These are phyloP conservation scores for Oncorhynchus masou DNA, from an alignment of 2,113 vertebrate species.

Conservation along the genomic window DNA sequence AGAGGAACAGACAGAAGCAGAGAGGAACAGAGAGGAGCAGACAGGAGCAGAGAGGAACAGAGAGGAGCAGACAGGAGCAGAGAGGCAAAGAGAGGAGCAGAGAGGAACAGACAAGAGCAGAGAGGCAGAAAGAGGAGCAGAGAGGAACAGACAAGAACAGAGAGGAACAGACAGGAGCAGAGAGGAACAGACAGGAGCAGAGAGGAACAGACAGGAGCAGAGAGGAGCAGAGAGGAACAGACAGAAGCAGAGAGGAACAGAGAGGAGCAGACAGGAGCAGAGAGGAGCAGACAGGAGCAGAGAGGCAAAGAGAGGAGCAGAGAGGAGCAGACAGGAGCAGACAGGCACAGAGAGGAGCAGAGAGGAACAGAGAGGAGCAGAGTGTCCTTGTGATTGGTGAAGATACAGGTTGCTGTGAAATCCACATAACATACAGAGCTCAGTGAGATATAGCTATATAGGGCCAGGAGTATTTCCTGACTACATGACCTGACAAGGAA, in stretches of 20 bases:
- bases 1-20: not conserved
- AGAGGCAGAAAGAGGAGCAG: not conserved
- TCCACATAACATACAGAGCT: too few relatives aligned
- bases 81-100: too few relatives aligned
- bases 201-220: too few relatives aligned
- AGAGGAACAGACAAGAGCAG: not conserved
- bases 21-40: not conserved
- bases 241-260: too few relatives aligned
- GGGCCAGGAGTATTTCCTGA: too few relatives aligned
- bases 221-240: not conserved
- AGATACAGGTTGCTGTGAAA: not conserved
- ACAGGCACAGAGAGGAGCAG: not conserved
- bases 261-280: not conserved
- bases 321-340: not conserved
- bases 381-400: not conserved
- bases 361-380: too few relatives aligned
- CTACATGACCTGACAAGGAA: too few relatives aligned
- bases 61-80: not conserved
- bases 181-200: not conserved
- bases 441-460: too few relatives aligned
- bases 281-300: not conserved
- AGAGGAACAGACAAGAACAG: too few relatives aligned
- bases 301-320: not conserved
- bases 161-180: not conserved
- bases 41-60: not conserved